Evolutionary conservation across 30 jellyfish, hydroid and myxozoan genomes (phyloP), one percentile per base, ranked within the genome.

Genomic region (Hydractinia echinata): DNA sequence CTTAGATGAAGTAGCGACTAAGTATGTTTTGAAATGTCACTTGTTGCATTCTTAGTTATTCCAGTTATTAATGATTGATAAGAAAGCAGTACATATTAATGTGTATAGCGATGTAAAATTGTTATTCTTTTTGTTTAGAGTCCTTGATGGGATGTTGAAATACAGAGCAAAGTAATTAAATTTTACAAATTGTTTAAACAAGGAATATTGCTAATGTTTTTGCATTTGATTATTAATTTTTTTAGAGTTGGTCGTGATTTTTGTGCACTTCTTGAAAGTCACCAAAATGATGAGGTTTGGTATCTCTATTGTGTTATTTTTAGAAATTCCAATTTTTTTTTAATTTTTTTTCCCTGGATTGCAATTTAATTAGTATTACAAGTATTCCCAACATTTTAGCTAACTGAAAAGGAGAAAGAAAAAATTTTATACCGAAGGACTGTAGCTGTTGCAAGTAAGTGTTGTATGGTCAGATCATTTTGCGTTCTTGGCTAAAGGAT

Each of bases 1-100:
- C 13, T 58, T 91, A 44, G 89, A 91, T 52, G 96, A 91, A 54
- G 16, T 60, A 39, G 95, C 96, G 14, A 73, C 76, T 21, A 86
- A 73, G 86, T 83, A 83, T 8, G 88, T 77, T 5, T 19, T n/a
- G 6, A 9, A 71, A 16, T 77, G 15, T 51, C 76, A 49, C 5
- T 20, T 72, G 39, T 21, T 21, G 0, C 1, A 19, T 19, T 66
- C 1, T 66, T 66, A 66, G 8, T 7, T 7, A 66, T 66, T 15
- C 8, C 8, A 8, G 81, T 7, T 7, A 10, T 20, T 72, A 50
- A 50, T 7, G 69, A 3, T 58, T 13, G 69, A 3, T 58, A 58
- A 1, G 19, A 58, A 13, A 11, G 15, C 19, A 58, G 69, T 0
- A 11, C 19, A 11, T 58, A 16, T 11, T 16, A 11, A 11, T 58